These are phyloP conservation scores for Tenthredo livida DNA, from an alignment of 2,888 invertebrate species.

Conservation along the genomic window DNA sequence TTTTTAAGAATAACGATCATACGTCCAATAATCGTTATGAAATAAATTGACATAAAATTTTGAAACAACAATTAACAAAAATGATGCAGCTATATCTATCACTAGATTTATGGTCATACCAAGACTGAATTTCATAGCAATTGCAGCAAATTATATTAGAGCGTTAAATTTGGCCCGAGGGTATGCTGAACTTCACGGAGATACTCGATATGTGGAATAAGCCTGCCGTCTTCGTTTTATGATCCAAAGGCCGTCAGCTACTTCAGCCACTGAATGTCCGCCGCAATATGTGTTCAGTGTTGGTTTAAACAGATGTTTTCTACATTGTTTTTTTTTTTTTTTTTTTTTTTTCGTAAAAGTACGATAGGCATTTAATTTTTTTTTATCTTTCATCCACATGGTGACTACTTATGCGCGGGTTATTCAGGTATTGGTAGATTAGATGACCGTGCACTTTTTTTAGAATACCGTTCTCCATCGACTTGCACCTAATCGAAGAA, in stretches of 20 bases:
- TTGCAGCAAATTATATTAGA: background rate
- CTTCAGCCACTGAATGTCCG: background rate
- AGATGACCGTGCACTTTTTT: background rate
- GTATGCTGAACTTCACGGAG: slow-evolving; percentile 5
- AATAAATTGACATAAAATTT: background rate
- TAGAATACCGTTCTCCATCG: background rate
- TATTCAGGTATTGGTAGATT: background rate
- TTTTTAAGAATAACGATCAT: background rate
- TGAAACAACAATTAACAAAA: background rate
- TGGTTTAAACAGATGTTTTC: background rate
- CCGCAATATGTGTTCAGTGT: background rate
- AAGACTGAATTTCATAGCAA: background rate
- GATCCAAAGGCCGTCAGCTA: background rate
- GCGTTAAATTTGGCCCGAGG: slow-evolving; percentile 6
- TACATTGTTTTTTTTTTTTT: background rate
- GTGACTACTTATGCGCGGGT: background rate
- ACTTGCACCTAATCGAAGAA: background rate
- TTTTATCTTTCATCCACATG: background rate
- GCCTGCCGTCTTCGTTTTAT: background rate
- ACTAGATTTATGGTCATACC: background rate
- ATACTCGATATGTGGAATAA: background rate
- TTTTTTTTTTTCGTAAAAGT: background rate
- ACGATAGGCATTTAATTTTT: background rate
- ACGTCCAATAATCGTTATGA: background rate
- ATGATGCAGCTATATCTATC: background rate